Percentiles rank a stretch among this genome's conserved stretches.
Conservation (phyloP, 35 echinoderm and acorn worm genomes). For the Lytechinus pictus region DNA sequence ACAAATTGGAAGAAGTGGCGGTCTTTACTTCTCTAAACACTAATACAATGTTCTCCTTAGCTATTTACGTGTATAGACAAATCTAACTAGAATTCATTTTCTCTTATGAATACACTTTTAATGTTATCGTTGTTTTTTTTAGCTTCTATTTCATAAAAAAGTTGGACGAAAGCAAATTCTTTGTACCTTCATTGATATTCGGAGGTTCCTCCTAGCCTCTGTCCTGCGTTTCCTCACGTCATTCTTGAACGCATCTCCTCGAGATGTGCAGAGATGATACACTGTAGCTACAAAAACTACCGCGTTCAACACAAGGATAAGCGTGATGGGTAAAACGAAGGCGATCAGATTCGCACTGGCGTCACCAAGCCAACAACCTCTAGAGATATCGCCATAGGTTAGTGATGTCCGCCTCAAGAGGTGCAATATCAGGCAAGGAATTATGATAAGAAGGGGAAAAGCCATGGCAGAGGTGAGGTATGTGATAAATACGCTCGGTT, state of each 20-base stretch:
- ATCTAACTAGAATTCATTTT: too few species aligned
- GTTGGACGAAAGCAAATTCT: too few species aligned
- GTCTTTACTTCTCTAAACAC: too few species aligned
- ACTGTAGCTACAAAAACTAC: neutral
- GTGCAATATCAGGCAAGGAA: neutral
- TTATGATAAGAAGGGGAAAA: neutral
- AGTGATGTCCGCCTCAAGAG: neutral
- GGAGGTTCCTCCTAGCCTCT: neutral
- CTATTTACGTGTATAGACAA: too few species aligned
- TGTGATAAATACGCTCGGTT: neutral
- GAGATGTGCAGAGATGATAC: neutral
- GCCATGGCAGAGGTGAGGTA: neutral
- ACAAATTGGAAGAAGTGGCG: too few species aligned
- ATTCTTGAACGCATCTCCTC: neutral
- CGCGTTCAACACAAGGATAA: neutral
- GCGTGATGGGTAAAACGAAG: neutral
- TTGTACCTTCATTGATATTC: slow-evolving; percentile 2
- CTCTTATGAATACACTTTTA: too few species aligned
- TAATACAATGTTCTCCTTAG: too few species aligned
- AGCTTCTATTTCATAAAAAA: too few species aligned
- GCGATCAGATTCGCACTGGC: neutral
- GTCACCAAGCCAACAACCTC: neutral
- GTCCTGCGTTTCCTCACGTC: neutral
- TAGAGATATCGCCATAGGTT: neutral
- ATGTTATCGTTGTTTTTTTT: too few species aligned